Evolutionary conservation across 2,797 vertebrate species (phyloP), one percentile per base, ranked within the genome.

Genomic region (Notamacropus eugenii): DNA sequence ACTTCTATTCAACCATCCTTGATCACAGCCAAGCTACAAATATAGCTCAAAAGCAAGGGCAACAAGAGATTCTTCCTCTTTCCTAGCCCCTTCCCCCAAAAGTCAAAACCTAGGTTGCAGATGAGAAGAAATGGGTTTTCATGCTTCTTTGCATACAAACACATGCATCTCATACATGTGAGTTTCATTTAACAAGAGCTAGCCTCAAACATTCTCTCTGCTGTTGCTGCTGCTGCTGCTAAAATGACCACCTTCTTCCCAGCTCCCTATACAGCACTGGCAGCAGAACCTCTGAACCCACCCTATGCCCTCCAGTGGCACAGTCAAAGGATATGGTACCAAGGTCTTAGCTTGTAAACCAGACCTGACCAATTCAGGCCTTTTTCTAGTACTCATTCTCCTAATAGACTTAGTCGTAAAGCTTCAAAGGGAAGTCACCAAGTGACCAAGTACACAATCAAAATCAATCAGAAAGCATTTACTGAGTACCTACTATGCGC

Each of bases 241-340:
- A 16, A 55, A 40, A 13, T 11, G 6, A 5, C 24, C 16, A 4
- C 94, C 50, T 1, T 24, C 9, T 54, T 12, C 28, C 4, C 27
- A 52, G 31, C 55, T 52, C 58, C 0, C 54, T n/a, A 82, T 4
- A 29, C 12, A 27, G 54, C 1, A 11, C 74, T 82, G 40, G n/a
- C 67, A 82, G 67, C 11, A 16, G 14, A n/a, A 62, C 5, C 5
- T 57, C 34, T n/a, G 46, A 55, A 10, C 57, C 93, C 92, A 92
- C 50, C 27, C 56, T 87, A 31, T 55, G 67, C 22, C 54, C 50
- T 59, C 40, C 0, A 27, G 24, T 28, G 54, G 54, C 56, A 52
- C 19, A 11, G 92, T 74, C 31, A 5, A 24, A 1, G 1, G 27
- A 0, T n/a, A 46, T 28, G n/a, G 28, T 1, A 0, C 8, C 1